Evolutionary conservation across 2,113 vertebrate genomes (phyloP).

Genomic region (Argyrosomus japonicus): DNA sequence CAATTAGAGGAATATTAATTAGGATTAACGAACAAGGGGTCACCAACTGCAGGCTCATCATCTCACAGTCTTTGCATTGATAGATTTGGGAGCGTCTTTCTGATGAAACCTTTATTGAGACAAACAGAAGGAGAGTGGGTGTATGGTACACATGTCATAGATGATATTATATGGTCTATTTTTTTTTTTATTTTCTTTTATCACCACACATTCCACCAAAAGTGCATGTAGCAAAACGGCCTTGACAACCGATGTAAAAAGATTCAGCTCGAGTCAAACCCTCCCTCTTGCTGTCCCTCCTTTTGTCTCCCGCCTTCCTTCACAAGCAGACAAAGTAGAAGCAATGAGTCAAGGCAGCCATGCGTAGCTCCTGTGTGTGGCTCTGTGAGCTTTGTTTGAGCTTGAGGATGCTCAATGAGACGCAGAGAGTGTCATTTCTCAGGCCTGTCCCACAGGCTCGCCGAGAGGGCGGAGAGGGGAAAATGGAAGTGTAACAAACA

Average conservation of each 20-base stretch:
- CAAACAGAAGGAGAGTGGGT: background rate
- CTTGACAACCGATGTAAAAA: slow-evolving; percentile 32
- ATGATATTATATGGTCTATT: background rate
- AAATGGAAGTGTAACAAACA: slow-evolving; percentile 86
- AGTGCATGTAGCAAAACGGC: slow-evolving; percentile 16
- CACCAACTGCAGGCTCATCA: slow-evolving; percentile 41
- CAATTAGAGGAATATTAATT: slow-evolving; percentile 82
- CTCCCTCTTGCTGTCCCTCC: slow-evolving; percentile 29
- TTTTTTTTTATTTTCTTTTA: slow-evolving; percentile 3
- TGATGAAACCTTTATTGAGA: slow-evolving; percentile 24
- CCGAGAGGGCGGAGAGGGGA: slow-evolving; percentile 76
- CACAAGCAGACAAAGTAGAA: slow-evolving; percentile 61
- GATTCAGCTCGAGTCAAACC: slow-evolving; percentile 31
- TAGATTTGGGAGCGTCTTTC: slow-evolving; percentile 8
- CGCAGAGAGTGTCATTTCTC: slow-evolving; percentile 86
- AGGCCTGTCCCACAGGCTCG: slow-evolving; percentile 84
- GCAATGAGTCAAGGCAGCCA: slow-evolving; percentile 72
- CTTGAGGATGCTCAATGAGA: slow-evolving; percentile 86
- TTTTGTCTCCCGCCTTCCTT: slow-evolving; percentile 56
- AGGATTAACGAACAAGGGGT: slow-evolving; percentile 67
- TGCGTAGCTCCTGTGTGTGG: slow-evolving; percentile 67
- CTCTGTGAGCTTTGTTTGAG: slow-evolving; percentile 82
- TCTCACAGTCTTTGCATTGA: slow-evolving; percentile 22
- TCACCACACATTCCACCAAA: slow-evolving; percentile 17
- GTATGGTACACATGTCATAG: slow-evolving; percentile 15